phyloP scores from a whole-genome alignment of 2,797 vertebrate genomes.

The Clarias pachynema region DNA sequence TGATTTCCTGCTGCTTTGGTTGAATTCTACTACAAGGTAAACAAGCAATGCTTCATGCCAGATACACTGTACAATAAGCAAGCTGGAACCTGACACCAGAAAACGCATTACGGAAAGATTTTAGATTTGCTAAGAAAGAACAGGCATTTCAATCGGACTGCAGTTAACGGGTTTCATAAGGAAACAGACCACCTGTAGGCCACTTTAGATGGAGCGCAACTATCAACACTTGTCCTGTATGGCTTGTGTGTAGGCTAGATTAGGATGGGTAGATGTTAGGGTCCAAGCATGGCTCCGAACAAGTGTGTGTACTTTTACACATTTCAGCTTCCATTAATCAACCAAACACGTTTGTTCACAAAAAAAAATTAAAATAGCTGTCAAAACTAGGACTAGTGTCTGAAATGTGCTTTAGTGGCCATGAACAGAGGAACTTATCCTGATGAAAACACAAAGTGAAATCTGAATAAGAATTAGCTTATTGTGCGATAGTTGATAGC shows the following conservation, averaged over 20 bases:
- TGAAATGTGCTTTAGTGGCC: slow-evolving; percentile 26
- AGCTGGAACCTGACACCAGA: slow-evolving; percentile 17
- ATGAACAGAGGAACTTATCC: slow-evolving; percentile 7
- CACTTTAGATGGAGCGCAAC: not conserved
- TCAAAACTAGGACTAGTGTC: slow-evolving; percentile 41
- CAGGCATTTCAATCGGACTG: not conserved
- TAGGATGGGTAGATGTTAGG: not conserved
- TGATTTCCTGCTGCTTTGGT: not conserved
- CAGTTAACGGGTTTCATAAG: not conserved
- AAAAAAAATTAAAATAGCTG: not conserved
- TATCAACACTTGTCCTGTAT: slow-evolving; percentile 12
- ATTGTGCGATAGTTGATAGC: slow-evolving; percentile 18
- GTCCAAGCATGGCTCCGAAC: slow-evolving; percentile 27
- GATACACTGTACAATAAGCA: not conserved
- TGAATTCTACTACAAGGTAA: not conserved
- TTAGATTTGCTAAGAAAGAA: not conserved
- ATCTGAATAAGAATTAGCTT: slow-evolving; percentile 14
- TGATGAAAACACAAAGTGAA: slow-evolving; percentile 29
- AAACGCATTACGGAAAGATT: not conserved
- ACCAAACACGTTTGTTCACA: slow-evolving; percentile 32
- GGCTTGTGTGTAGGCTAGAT: not conserved
- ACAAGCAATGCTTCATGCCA: not conserved
- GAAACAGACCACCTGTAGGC: not conserved
- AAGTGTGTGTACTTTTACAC: slow-evolving; percentile 35
- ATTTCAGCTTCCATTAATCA: slow-evolving; percentile 43